Evolutionary conservation across 2,888 invertebrate genomes (phyloP), one percentile per base, ranked within the genome.

Genomic region (Lithodes maja): DNA sequence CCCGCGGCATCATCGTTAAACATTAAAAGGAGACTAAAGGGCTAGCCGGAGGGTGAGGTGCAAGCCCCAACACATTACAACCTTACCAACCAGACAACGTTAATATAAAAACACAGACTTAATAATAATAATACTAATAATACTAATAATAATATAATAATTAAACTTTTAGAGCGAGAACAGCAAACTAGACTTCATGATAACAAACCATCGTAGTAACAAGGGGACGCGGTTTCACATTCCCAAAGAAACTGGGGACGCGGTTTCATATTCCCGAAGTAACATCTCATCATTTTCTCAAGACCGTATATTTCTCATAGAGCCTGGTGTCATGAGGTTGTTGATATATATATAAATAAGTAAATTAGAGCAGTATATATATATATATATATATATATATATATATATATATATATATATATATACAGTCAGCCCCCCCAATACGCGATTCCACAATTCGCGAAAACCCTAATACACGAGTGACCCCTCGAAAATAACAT

Each of bases 271-370:
- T 61, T 61, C 12, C 61, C 61, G 61, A 61, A 61, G 61, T 33
- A 61, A 61, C 15, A 3, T 71, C 17, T 71, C 17, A 71, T 71
- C 33, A 33, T 71, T n/a, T n/a, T n/a, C 17, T 17, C 17, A 1
- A 1, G 17, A 71, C 71, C 12, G 17, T 71, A 17, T 71, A n/a
- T 71, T n/a, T 17, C 17, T 12, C 33, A 33, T 33, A 71, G 71
- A 71, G 71, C 71, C 71, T 71, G 71, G 71, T 71, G 71, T 71
- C 71, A 71, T 71, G 71, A 12, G 17, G 17, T 71, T 71, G 71
- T 71, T 71, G 71, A 71, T 78, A 78, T 52, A 78, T 78, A 78
- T 49, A 78, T 78, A 78, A 52, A 2, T 75, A n/a, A 33, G 7
- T n/a, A 75, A n/a, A 75, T 75, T 33, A 33, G 7, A 33, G 75